Evolutionary conservation across 2,797 vertebrate species (phyloP).

Genomic region (Sphaeramia orbicularis): DNA sequence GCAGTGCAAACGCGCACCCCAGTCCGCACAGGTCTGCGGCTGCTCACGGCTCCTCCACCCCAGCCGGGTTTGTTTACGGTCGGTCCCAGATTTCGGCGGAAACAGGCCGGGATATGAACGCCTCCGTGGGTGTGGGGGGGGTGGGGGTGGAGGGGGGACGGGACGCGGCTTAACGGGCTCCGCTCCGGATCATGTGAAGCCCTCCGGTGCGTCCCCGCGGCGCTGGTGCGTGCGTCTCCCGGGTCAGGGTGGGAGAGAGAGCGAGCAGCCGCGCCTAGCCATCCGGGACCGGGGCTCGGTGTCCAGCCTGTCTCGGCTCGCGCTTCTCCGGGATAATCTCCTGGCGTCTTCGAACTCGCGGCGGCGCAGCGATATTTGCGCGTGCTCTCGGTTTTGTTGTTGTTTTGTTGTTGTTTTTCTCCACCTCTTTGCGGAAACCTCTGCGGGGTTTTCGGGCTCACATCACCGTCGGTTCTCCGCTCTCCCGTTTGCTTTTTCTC

Average conservation of each 20-base stretch:
- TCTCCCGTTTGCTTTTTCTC: conserved; percentile 44
- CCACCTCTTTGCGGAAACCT: too few relatives aligned
- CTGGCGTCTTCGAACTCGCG: conserved; percentile 43
- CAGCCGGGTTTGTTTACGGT: conserved; percentile 77
- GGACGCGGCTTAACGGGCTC: conserved; percentile 35
- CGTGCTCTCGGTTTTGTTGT: conserved; percentile 26
- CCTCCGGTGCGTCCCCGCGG: conserved; percentile 38
- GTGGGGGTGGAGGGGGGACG: too few relatives aligned
- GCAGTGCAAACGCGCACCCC: conserved; percentile 34
- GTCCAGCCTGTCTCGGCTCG: conserved; percentile 61
- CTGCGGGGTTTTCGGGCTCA: conserved; percentile 43
- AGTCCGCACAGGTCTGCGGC: conserved; percentile 48
- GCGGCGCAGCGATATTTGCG: conserved; percentile 39
- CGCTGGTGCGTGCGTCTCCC: conserved; percentile 60
- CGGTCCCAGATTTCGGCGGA: conserved; percentile 62
- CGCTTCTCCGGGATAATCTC: conserved; percentile 66
- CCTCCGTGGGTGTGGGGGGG: neutral
- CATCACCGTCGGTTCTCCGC: conserved; percentile 47
- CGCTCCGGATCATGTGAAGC: conserved; percentile 32
- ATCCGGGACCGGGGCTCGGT: conserved; percentile 81
- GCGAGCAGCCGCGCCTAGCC: conserved; percentile 82
- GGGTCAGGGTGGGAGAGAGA: conserved; percentile 81
- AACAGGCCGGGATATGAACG: conserved; percentile 48
- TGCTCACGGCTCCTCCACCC: conserved; percentile 38
- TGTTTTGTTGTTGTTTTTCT: too few relatives aligned